These are phyloP conservation scores for Drosophila ezoana DNA, from an alignment of 2,888 invertebrate genomes.

Conservation along the genomic window DNA sequence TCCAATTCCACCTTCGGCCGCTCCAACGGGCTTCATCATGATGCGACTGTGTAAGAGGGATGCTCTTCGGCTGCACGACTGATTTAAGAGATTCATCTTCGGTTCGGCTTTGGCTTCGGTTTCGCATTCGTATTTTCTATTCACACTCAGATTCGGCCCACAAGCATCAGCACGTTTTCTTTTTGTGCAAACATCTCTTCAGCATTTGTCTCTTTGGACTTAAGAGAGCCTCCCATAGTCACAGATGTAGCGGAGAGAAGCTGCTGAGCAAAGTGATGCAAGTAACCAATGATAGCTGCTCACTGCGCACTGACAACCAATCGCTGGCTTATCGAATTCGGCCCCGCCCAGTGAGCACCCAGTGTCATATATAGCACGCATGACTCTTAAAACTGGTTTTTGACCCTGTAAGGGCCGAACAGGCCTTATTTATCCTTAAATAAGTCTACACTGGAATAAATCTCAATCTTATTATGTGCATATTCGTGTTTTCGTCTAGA, in stretches of 20 bases:
- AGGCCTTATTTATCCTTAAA: slow-evolving; percentile 4
- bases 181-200: slow-evolving; percentile 27
- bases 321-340: slow-evolving; percentile 16
- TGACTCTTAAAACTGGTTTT: slow-evolving; percentile 3
- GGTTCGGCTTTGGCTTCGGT: slow-evolving; percentile 13
- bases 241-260: background rate
- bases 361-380: background rate
- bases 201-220: slow-evolving; percentile 12
- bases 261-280: background rate
- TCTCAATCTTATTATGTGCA: background rate
- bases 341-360: slow-evolving; percentile 26
- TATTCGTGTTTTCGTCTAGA: background rate
- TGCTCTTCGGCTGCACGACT: slow-evolving; percentile 39
- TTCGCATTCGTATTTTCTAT: background rate
- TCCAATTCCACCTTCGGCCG: slow-evolving; percentile 43
- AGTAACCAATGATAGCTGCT: slow-evolving; percentile 28
- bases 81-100: slow-evolving; percentile 34
- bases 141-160: background rate
- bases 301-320: slow-evolving; percentile 36
- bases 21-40: slow-evolving; percentile 25
- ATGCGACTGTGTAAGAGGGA: slow-evolving; percentile 30
- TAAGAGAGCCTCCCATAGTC: slow-evolving; percentile 26
- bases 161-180: background rate
- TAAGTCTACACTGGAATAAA: background rate
- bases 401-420: slow-evolving; percentile 3